phyloP scores from a whole-genome alignment of 2,113 vertebrate genomes.

The Apteryx owenii region DNA sequence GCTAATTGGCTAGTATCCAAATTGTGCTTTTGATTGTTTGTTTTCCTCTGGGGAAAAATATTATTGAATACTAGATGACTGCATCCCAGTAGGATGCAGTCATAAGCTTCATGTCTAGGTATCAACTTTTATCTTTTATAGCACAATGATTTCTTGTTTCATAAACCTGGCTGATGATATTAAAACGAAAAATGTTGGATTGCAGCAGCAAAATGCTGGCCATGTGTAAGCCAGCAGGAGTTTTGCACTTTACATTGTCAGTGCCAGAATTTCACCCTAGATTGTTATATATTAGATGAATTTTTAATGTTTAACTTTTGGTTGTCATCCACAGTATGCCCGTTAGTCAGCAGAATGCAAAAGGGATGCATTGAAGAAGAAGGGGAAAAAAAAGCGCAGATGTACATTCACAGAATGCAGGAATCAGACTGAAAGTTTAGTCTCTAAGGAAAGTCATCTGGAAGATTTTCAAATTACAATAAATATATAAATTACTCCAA shows the following conservation, averaged over 20 bases:
- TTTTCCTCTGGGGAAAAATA: constrained; percentile 23
- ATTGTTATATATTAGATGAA: not conserved
- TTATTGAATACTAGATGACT: not conserved
- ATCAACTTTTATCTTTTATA: not conserved
- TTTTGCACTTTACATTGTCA: not conserved
- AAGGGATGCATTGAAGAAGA: not conserved
- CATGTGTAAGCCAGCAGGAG: not conserved
- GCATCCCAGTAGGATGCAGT: not conserved
- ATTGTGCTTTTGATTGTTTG: constrained; percentile 32
- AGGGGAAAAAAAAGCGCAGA: not conserved
- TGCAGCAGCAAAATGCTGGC: not conserved
- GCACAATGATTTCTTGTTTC: not conserved
- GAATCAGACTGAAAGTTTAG: not conserved
- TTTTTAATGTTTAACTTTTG: not conserved
- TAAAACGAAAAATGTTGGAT: not conserved
- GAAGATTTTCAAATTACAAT: not conserved
- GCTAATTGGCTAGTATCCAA: constrained; percentile 54
- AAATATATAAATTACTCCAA: not conserved
- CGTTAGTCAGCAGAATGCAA: not conserved
- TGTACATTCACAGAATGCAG: not conserved
- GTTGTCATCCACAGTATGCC: not conserved
- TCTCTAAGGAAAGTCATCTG: not conserved
- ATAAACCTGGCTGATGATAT: not conserved
- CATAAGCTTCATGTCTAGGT: not conserved
- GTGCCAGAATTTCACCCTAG: not conserved